Evolutionary conservation across 2,797 vertebrate species (phyloP).

Genomic region (Florisuga fusca): DNA sequence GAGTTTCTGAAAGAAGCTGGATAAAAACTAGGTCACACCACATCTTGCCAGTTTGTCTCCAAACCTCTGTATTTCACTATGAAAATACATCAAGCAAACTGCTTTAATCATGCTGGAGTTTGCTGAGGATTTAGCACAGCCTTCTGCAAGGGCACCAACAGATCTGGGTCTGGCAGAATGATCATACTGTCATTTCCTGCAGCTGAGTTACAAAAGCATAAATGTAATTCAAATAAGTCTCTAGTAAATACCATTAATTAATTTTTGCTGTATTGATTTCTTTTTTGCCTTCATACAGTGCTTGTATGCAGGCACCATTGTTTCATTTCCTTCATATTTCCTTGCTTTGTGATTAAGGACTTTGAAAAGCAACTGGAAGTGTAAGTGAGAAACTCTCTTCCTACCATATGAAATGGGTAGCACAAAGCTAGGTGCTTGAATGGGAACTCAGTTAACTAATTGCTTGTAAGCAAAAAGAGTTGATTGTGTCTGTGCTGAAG

Average conservation of each 20-base stretch:
- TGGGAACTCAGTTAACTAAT: not conserved
- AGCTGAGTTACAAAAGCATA: not conserved
- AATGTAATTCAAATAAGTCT: not conserved
- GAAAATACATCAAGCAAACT: not conserved
- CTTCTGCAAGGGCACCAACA: not conserved
- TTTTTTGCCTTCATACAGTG: not conserved
- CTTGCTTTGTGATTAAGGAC: conserved; percentile 29
- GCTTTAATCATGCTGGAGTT: not conserved
- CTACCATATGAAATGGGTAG: not conserved
- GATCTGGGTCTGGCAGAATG: not conserved
- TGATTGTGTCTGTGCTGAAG: not conserved
- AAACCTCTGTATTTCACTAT: not conserved
- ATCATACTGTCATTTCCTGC: not conserved
- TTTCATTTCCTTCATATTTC: conserved; percentile 55
- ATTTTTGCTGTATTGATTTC: not conserved
- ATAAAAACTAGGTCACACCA: not conserved
- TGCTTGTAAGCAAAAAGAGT: not conserved
- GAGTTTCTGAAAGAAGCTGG: not conserved
- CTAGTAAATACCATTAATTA: not conserved
- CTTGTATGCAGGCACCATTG: not conserved
- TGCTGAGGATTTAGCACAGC: not conserved
- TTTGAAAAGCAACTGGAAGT: conserved; percentile 1
- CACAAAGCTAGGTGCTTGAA: not conserved
- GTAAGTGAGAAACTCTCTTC: not conserved
- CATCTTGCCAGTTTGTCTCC: not conserved